phyloP scores from a whole-genome alignment of 2,113 vertebrate genomes.

The Tinamus guttatus region DNA sequence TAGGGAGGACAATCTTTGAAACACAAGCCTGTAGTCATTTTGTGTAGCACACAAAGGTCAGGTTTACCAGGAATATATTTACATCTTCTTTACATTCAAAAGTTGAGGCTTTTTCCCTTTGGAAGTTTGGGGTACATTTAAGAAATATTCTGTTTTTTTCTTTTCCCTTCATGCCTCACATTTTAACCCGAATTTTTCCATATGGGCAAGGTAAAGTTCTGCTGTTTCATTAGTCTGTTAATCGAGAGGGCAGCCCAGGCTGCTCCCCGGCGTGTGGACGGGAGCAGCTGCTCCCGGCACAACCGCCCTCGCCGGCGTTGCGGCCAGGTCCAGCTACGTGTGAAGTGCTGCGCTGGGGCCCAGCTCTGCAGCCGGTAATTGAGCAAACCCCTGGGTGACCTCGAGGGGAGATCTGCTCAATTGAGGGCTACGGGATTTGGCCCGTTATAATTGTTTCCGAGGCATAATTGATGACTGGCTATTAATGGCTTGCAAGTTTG shows the following conservation, averaged over 20 bases:
- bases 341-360: not conserved
- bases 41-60: not conserved
- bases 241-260: not conserved
- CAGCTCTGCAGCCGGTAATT: not conserved
- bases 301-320: no score
- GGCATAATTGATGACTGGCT: slow-evolving; percentile 50
- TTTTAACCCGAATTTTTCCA: not conserved
- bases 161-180: not conserved
- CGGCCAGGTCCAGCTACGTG: not conserved
- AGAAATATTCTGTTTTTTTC: not conserved
- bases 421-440: slow-evolving; percentile 20
- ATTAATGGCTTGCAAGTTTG: slow-evolving; percentile 35
- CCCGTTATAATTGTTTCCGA: slow-evolving; percentile 22
- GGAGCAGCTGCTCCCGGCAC: not conserved
- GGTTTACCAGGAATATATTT: slow-evolving; percentile 49
- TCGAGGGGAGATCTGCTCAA: not conserved
- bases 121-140: slow-evolving; percentile 20
- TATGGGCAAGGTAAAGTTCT: not conserved
- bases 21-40: slow-evolving; percentile 10
- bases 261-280: not conserved
- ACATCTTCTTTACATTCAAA: slow-evolving; percentile 42
- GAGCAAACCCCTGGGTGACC: not conserved
- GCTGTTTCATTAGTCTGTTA: not conserved
- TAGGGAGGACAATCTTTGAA: slow-evolving; percentile 48
- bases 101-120: slow-evolving; percentile 13